Evolutionary conservation across 2,888 invertebrate genomes (phyloP), one percentile per base, ranked within the genome.

Genomic region (Flexamia atlantica): DNA sequence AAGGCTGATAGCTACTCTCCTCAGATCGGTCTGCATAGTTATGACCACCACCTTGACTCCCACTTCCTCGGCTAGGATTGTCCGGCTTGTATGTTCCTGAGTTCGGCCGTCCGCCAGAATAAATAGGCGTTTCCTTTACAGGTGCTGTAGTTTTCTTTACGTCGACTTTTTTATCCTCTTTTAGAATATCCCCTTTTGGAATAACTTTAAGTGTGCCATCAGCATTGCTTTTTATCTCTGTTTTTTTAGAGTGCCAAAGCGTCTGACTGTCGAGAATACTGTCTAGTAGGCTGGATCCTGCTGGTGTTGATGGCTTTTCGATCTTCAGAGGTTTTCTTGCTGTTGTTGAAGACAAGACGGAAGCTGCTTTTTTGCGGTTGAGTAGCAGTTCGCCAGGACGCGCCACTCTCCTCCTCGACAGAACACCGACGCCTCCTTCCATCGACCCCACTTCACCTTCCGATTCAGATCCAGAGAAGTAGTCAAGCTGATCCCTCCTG

Each of bases 211-310:
- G 89, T 25, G 92, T 92, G 0, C 95, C 96, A 87, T 94, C 93
- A 1, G 92, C 91, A 64, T 93, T 91, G 0, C 94, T 88, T 0
- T 92, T 92, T 9, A 94, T 91, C 2, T 93, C 89, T 30, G 93
- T 91, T 74, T 93, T 92, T 40, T 93, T 94, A 7, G 94, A 94
- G 89, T 95, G 94, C 90, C 95, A 93, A 84, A 93, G 91, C 79
- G 94, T 92, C 89, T 96, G 96, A 87, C 93, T 92, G 86, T 93
- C 93, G 88, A 96, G 90, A 87, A 96, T 96, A 87, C 92, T 93
- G 40, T 93, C 93, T 5, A 96, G 90, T 10, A 96, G 88, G 90
- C 96, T 95, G 1, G 64, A 20, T 4, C 89, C 83, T 0, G 87
- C 84, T 2, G 86, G 83, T 42, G 81, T 72, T 32, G 74, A 40